Base-by-base conservation (phyloP, 2,113 vertebrate species). In the cat (Felis catus) region DNA sequence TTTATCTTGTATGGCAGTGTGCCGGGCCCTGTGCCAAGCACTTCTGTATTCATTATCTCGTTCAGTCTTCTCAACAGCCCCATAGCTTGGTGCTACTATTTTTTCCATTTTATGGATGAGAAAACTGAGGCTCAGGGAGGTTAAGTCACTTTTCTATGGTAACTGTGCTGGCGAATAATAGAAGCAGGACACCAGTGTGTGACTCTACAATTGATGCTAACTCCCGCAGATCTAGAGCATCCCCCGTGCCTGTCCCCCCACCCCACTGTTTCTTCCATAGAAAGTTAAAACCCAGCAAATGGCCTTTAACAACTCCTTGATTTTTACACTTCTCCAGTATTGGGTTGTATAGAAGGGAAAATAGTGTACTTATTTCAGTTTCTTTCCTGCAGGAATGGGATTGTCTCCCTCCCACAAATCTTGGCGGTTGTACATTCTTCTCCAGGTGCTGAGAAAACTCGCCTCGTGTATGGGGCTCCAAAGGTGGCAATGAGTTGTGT, bases 21-120 rank as follows among this genome's bases (percentile, higher is more conserved):
- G 29, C 80, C 76, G 82, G 66, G 87, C 31, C 33, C 18, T 27
- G 15, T 23, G 68, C 33, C 92, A 79, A 55, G 18, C 5, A 65
- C 31, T 39, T 93, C 74, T 25, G 73, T 10, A 36, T 4, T 82
- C 8, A 23, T 48, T 51, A 61, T 25, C 65, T 68, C 29, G 82
- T 71, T 53, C 39, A 18, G 23, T 86, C 71, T 95, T 79, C 68
- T 70, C 61, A 70, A 19, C 21, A 41, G 15, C 23, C 31, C 66
- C 53, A 25, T 1, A 39, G 45, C 7, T 58, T 48, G n/a, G 25
- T 29, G 13, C 15, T 65, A 8, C 36, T 11, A 79, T 79, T 78
- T 82, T 83, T 65, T 87, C 68, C 80, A 82, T 78, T 87, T 83
- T 82, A 66, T 80, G 82, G 65, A 61, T n/a, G 78, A 94, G 39